Evolutionary conservation across 2,888 invertebrate species (phyloP).

Genomic region (Polietes domitor): DNA sequence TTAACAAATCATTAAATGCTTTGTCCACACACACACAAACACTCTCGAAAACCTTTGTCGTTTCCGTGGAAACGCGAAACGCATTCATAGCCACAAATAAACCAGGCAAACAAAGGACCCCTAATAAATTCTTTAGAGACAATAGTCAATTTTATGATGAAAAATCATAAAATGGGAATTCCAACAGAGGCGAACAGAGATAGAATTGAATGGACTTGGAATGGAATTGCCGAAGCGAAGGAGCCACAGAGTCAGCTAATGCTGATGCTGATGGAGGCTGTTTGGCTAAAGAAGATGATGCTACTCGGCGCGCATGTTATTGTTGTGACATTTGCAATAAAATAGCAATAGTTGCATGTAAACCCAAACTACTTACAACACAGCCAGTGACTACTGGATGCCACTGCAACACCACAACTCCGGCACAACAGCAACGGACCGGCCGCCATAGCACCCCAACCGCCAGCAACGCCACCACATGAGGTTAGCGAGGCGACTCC

Average conservation of each 20-base stretch:
- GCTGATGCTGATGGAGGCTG: neutral
- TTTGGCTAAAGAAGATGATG: constrained; percentile 26
- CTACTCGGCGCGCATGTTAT: constrained; percentile 39
- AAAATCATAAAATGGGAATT: constrained; percentile 54
- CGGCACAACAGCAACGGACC: neutral
- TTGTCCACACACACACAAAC: too few relatives aligned
- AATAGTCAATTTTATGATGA: constrained; percentile 55
- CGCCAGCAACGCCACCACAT: constrained; percentile 9
- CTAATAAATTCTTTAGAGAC: constrained; percentile 33
- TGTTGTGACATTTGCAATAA: constrained; percentile 63
- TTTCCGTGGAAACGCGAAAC: neutral
- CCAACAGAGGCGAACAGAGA: neutral
- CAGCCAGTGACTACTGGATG: constrained; percentile 31
- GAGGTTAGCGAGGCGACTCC: constrained; percentile 14
- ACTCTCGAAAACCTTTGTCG: neutral
- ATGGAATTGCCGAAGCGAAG: neutral
- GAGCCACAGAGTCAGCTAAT: neutral
- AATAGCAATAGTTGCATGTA: constrained; percentile 56
- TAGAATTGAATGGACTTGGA: constrained; percentile 14
- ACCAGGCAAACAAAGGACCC: neutral
- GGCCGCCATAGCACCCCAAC: neutral
- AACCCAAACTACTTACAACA: constrained; percentile 35
- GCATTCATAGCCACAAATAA: neutral
- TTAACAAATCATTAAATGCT: constrained; percentile 10
- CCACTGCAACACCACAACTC: neutral